Conservation (phyloP, 2,888 invertebrate genomes). For the Rhingia campestris region DNA sequence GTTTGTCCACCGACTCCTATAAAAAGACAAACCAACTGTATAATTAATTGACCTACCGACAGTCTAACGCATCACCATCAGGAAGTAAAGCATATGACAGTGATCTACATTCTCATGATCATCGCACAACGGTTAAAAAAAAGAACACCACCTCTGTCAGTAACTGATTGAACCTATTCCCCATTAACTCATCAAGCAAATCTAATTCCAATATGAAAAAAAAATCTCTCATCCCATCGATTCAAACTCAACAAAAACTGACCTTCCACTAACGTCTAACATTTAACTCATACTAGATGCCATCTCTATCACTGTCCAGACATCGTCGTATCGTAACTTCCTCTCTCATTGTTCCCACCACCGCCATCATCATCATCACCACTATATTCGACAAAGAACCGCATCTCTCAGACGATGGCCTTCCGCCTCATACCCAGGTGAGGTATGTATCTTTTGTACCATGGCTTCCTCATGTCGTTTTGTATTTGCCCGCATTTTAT, state of each 20-base stretch:
- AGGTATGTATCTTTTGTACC: slow-evolving; percentile 42
- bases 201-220: background rate
- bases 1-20: too few species aligned
- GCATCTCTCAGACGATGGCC: slow-evolving; percentile 24
- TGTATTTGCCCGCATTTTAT: slow-evolving; percentile 20
- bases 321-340: slow-evolving; percentile 59
- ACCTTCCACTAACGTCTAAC: slow-evolving; percentile 39
- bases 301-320: slow-evolving; percentile 58
- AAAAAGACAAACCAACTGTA: too few species aligned
- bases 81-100: too few species aligned
- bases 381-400: slow-evolving; percentile 16
- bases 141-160: too few species aligned
- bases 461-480: slow-evolving; percentile 62
- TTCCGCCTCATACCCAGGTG: background rate
- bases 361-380: background rate
- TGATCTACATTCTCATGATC: too few species aligned
- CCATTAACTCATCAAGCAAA: too few species aligned
- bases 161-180: too few species aligned
- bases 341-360: slow-evolving; percentile 55
- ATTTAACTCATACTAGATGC: slow-evolving; percentile 2
- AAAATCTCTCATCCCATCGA: background rate
- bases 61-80: too few species aligned
- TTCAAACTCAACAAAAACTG: background rate
- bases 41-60: too few species aligned
- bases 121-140: too few species aligned